Base-by-base conservation (phyloP, 2,797 vertebrate species). In the Eidolon dupreanum region DNA sequence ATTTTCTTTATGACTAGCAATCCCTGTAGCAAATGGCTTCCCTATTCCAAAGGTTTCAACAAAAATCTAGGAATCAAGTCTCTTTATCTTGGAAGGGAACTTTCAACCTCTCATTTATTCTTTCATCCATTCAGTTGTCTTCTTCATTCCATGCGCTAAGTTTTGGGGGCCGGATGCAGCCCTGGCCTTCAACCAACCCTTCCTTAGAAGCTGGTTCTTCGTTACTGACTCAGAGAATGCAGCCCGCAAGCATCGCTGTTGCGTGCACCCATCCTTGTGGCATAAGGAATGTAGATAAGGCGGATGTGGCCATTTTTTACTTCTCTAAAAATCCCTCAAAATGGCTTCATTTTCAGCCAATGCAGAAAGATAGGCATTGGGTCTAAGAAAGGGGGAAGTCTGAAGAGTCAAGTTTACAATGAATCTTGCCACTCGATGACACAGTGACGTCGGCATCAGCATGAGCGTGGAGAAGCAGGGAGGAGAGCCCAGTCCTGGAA, bases 231-330 rank as follows among this genome's bases (percentile, higher is more conserved):
- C 22, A 7, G 16, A 53, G 33, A 49, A 70, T 26, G 49, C 16
- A 46, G 17, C n/a, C 63, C 28, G 0, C 17, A 26, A 1, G 0
- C 3, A 13, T 2, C 28, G 31, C 11, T 33, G 2, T 12, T 22
- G 17, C 15, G 4, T 33, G 20, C 11, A 0, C 13, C 16, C 28
- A 19, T 11, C 71, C 22, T 43, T 1, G 0, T 4, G 28, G 57
- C 31, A 36, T 3, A 9, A 59, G 8, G 20, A 31, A 53, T 55
- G 10, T 3, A 17, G 28, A 6, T 31, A 38, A 66, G 20, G 28
- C 15, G 19, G 24, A 65, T 0, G 0, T 9, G 26, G 15, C 57
- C 51, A 4, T 11, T 36, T 79, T 63, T 82, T 8, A 24, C 3
- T 81, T 49, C 75, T 87, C 66, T 43, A 33, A 88, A 93, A 51